Conservation (phyloP, 2,797 vertebrate species). For the Oophaga sylvatica region DNA sequence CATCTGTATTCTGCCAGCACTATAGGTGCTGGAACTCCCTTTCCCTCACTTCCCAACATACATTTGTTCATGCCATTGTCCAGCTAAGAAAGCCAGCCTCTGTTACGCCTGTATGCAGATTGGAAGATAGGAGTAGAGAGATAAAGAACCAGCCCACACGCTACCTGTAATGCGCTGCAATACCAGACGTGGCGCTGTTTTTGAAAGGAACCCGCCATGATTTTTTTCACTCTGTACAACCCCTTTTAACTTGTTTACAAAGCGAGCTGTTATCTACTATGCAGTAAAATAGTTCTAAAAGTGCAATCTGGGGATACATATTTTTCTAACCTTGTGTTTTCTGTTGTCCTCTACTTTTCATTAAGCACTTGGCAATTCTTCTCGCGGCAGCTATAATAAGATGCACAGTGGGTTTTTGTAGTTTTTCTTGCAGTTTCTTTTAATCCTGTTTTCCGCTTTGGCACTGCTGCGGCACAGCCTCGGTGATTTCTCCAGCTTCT, state of each 20-base stretch:
- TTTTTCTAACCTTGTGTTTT: background rate
- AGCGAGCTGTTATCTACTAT: too few species aligned
- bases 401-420: background rate
- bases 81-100: background rate
- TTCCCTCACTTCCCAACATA: too few species aligned
- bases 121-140: too few species aligned
- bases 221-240: background rate
- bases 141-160: too few species aligned
- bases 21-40: too few species aligned
- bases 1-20: too few species aligned
- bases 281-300: background rate
- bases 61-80: too few species aligned
- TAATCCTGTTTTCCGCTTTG: background rate
- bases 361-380: background rate
- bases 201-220: background rate
- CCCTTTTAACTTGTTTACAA: too few species aligned
- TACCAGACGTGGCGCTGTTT: background rate
- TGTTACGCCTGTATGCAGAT: too few species aligned
- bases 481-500: background rate
- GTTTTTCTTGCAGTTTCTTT: too few species aligned
- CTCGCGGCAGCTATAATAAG: background rate
- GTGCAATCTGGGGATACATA: background rate
- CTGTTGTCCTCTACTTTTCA: background rate
- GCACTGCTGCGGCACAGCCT: background rate
- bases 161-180: background rate